Evolutionary conservation across 2,888 invertebrate genomes (phyloP), one percentile per base, ranked within the genome.

Genomic region (Drosophila nr. perissopoda): DNA sequence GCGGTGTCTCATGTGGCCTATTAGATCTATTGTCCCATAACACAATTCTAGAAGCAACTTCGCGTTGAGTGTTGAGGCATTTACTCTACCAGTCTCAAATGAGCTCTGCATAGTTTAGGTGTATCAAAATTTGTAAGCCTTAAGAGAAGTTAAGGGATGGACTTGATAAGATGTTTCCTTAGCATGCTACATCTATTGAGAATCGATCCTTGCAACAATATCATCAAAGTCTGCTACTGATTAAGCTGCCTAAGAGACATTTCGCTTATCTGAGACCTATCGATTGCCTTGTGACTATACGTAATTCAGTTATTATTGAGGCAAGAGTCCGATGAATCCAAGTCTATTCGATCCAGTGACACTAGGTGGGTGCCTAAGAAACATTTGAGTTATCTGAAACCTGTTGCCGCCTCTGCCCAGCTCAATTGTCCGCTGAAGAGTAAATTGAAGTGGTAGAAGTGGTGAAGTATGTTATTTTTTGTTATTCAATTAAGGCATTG

Each of bases 401-500:
- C 16, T 45, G 45, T 8, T 4, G 45, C 45, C 25, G 45, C 21
- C 45, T 25, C 45, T 25, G 45, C 16, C 16, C 45, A 25, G 16
- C 16, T 21, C 45, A 16, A 45, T 45, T 45, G 21, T 4, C 21
- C 4, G 7, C 45, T 25, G 45, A 45, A 45, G 45, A 21, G 45
- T 16, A 21, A 16, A 16, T 45, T 45, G 21, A 45, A 45, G 45
- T 45, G 45, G 38, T 16, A 38, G 29, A 38, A 56, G 38, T 29
- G 1, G 29, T 38, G 29, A 56, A 56, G 27, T n/a, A 4, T 16
- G n/a, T 38, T n/a, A 1, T 29, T 56, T 27, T 48, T 64, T 52
- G 42, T 53, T 71, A 54, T 74, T 71, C 54, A 68, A 74, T 75
- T 68, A 49, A 58, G 48, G 21, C 40, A 60, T 68, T 51, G 68